A percentile compares a stretch with the other conserved stretches of the same genome.
Conservation (phyloP, 2,113 vertebrate genomes). For the Cavia aperea region DNA sequence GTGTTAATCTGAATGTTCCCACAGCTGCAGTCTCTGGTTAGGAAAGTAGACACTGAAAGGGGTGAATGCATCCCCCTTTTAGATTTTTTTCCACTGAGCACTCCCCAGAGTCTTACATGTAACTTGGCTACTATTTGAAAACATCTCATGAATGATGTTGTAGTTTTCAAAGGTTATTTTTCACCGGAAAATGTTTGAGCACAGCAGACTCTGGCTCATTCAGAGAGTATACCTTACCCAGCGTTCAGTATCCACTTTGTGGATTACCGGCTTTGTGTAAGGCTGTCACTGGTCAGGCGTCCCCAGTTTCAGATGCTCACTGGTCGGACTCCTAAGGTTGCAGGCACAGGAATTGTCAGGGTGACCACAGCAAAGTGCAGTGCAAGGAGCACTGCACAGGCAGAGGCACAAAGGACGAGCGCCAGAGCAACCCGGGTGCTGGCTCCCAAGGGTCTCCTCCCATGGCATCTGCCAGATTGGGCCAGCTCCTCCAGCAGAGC, state of each 20-base stretch:
- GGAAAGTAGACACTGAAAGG: neutral
- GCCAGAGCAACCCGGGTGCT: no score
- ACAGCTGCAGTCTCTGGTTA: neutral
- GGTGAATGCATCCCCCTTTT: no score
- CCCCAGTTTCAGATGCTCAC: neutral
- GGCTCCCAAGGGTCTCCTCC: neutral
- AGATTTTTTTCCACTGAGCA: no score
- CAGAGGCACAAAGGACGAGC: neutral
- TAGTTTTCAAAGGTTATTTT: neutral
- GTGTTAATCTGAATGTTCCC: neutral
- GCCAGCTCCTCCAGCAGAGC: neutral
- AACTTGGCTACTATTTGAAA: neutral
- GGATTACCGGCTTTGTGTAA: neutral
- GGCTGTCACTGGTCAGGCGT: neutral
- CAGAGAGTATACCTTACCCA: neutral
- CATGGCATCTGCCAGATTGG: neutral
- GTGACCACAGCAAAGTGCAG: neutral
- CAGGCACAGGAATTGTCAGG: neutral
- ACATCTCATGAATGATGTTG: neutral
- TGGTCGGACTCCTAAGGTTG: neutral
- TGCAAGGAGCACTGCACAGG: neutral
- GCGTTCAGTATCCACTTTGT: neutral
- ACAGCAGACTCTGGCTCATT: neutral
- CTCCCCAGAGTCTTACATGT: neutral
- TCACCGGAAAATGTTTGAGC: neutral